phyloP scores from a whole-genome alignment of 2,113 vertebrate species.

The Axis porcinus region DNA sequence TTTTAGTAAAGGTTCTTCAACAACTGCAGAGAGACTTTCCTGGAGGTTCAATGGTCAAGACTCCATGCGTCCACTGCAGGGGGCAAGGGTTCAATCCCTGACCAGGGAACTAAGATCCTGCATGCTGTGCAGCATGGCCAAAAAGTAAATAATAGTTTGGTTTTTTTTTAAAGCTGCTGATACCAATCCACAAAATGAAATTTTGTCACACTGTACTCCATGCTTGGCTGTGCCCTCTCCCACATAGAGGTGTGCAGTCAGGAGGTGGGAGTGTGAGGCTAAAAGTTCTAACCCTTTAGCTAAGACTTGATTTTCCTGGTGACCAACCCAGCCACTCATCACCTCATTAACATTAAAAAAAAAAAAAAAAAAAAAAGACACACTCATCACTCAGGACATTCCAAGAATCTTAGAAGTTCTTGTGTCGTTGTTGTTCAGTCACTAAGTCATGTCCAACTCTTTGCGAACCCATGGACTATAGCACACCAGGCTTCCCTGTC shows the following conservation, averaged over 20 bases:
- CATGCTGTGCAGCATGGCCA: not conserved
- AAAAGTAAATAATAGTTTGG: not conserved
- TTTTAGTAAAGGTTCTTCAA: not conserved
- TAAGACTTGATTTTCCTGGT: not conserved
- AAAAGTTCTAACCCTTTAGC: not conserved
- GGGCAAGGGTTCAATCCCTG: not conserved
- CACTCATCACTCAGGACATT: not conserved
- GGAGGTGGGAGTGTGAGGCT: no score
- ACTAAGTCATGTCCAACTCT: not conserved
- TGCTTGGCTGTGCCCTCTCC: not conserved
- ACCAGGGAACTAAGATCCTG: not conserved
- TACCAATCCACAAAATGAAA: not conserved
- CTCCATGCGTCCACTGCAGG: not conserved
- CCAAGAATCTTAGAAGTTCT: not conserved
- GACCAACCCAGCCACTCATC: not conserved
- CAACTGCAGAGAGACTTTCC: not conserved
- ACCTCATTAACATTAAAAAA: not conserved
- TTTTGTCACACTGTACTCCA: no score
- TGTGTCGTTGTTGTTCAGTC: not conserved
- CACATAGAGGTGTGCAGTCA: not conserved
- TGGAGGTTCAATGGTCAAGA: not conserved
- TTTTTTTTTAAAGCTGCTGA: not conserved
- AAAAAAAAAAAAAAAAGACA: not conserved
- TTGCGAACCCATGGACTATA: fast-evolving
- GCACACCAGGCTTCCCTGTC: not conserved